Evolutionary conservation across 2,797 vertebrate genomes (phyloP), one percentile per base, ranked within the genome.

Genomic region (Pogonophryne albipinna): DNA sequence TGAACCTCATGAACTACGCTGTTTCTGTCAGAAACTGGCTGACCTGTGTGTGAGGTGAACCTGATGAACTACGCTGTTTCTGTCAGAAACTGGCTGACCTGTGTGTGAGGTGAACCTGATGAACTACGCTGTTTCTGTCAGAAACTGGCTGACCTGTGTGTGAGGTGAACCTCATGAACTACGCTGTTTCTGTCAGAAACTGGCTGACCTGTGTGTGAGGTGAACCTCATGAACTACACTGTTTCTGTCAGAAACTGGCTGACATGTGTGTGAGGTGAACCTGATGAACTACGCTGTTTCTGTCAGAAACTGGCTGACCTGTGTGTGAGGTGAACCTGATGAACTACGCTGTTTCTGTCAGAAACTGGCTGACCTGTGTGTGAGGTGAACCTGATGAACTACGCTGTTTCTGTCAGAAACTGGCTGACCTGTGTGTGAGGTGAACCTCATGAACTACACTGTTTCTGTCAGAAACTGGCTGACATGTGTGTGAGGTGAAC

Each of bases 81-180:
- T 52, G 57, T 47, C 16, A 74, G 52, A 76, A 58, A 52, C 68
- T 44, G 72, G 66, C 23, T 50, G 72, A 64, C 31, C 61, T 63
- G 23, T 6, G 16, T 64, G 53, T 47, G 47, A 57, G 9, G 66
- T 82, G 83, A 92, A 92, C 91, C 84, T 44, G 64, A 27, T 80
- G 86, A 93, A 89, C 91, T 71, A 15, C 13, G 2, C 20, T 12
- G 66, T 76, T 69, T 78, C 41, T 52, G 57, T n/a, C n/a, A n/a
- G n/a, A n/a, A n/a, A n/a, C n/a, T n/a, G 72, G 63, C 23, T 50
- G 72, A 64, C 31, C 61, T 63, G 23, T 11, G 16, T 64, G 53
- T 47, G 47, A 57, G 9, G 66, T 82, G 83, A 92, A 92, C 91
- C 84, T 44, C 64, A 27, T 80, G 86, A 93, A 89, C 91, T 71